Conservation (phyloP, 2,797 vertebrate genomes). For the Choloepus didactylus region DNA sequence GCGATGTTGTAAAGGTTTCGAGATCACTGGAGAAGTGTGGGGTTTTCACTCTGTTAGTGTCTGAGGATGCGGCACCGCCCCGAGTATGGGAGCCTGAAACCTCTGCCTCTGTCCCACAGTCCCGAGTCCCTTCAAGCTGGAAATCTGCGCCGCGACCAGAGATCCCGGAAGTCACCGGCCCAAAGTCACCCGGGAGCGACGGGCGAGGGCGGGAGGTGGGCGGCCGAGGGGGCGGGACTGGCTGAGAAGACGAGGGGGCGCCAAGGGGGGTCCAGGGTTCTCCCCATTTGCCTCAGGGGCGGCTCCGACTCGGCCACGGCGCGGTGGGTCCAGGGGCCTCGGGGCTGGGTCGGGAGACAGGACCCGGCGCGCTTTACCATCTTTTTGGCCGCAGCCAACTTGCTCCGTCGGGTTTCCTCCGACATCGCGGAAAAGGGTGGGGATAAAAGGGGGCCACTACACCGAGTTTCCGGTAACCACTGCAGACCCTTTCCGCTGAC, state of each 20-base stretch:
- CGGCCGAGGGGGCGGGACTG: slow-evolving; percentile 71
- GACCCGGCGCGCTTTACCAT: slow-evolving; percentile 90
- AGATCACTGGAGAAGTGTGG: not conserved
- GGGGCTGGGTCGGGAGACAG: not conserved
- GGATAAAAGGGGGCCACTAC: slow-evolving; percentile 83
- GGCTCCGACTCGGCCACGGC: slow-evolving; percentile 5
- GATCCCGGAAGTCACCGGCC: slow-evolving; percentile 18
- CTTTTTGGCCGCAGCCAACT: slow-evolving; percentile 97
- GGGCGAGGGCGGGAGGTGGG: slow-evolving; percentile 4
- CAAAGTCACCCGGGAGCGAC: slow-evolving; percentile 76
- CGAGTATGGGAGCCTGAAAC: not conserved
- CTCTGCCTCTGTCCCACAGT: not conserved
- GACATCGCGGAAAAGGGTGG: slow-evolving; percentile 91
- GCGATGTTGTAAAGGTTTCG: not conserved
- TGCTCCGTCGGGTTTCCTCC: slow-evolving; percentile 96
- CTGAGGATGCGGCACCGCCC: not conserved
- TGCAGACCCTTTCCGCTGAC: slow-evolving; percentile 37
- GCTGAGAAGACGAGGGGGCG: slow-evolving; percentile 50
- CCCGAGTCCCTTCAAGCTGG: not conserved
- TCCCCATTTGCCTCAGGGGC: slow-evolving; percentile 20
- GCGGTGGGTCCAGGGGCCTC: not conserved
- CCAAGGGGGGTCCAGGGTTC: slow-evolving; percentile 15
- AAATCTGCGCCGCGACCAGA: not conserved
- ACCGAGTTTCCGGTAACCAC: slow-evolving; percentile 79
- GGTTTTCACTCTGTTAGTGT: not conserved